A percentile compares a stretch with the other conserved stretches of the same genome.
Conservation (phyloP, 1,140 invertebrate genomes). For the Drosophila lini region DNA sequence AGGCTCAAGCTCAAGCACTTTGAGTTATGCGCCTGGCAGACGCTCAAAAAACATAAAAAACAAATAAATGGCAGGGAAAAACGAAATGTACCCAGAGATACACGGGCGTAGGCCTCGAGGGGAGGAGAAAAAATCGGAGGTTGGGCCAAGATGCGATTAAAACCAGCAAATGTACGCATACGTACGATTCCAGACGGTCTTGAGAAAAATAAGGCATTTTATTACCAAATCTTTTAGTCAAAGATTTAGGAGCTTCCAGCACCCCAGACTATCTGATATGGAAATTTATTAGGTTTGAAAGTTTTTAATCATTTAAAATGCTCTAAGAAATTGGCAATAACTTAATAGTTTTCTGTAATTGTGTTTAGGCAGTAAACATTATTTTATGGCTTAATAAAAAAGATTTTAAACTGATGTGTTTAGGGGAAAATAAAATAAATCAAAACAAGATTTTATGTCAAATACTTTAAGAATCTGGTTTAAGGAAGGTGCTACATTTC, state of each 20-base stretch:
- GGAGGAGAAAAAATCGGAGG: neutral
- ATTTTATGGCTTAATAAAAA: neutral
- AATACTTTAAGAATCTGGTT: neutral
- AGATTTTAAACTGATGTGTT: neutral
- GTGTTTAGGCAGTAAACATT: neutral
- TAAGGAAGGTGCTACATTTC: too few species aligned
- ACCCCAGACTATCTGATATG: neutral
- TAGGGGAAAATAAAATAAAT: neutral
- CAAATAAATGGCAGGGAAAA: conserved; percentile 77
- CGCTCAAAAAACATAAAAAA: conserved; percentile 75
- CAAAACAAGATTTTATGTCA: neutral
- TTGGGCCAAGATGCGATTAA: conserved; percentile 22
- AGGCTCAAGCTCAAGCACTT: conserved; percentile 66
- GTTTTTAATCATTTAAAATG: conserved; percentile 8
- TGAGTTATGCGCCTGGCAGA: conserved; percentile 76
- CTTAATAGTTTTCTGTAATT: too few species aligned
- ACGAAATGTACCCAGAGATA: conserved; percentile 42
- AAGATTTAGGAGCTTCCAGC: conserved; percentile 24
- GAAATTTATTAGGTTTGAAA: conserved; percentile 3
- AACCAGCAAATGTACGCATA: conserved; percentile 6
- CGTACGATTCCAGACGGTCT: conserved; percentile 7
- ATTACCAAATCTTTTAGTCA: conserved; percentile 22
- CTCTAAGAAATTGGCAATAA: neutral
- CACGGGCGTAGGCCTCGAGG: conserved; percentile 14
- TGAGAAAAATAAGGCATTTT: conserved; percentile 26